Evolutionary conservation across 2,888 invertebrate species (phyloP), one percentile per base, ranked within the genome.

Genomic region (Idaea aversata): DNA sequence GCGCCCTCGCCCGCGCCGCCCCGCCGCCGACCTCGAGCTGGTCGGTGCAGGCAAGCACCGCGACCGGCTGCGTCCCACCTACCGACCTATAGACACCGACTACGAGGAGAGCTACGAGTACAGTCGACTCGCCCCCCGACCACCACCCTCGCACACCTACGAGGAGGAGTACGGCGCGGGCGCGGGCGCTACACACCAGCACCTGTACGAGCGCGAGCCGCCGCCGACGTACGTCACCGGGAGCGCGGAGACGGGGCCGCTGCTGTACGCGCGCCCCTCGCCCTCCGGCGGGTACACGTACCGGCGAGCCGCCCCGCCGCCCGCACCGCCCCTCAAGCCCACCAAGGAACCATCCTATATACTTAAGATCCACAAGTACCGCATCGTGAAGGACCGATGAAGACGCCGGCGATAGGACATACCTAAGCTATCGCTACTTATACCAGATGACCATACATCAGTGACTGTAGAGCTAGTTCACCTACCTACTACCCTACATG

Each of bases 251-350:
- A 61, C 59, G 34, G 72, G 77, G 10, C 80, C 82, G 35, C 77
- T 91, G 13, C 77, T 91, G 67, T 91, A 90, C 80, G 91, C 91
- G 61, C 80, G 88, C 3, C 88, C 88, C 5, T 83, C 80, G 66
- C 77, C 82, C 3, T 70, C 80, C 61, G 90, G 91, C 5, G 90
- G 91, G 5, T 91, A 82, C 79, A 77, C 85, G 5, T 90, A 91
- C 76, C 61, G 74, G 70, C 68, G 34, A 65, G 3, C 59, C 4
- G 16, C 16, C 16, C 58, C 81, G 83, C 1, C 25, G 63, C 66
- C 61, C 36, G 64, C 64, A 63, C n/a, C 73, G 67, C 74, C 73
- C 57, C 72, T 77, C 59, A 65, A 68, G 15, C 58, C 71, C 15
- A 61, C 72, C 13, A 79, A 81, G 35, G 75, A 77, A 62, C 62